These are phyloP conservation scores for Clamator glandarius DNA, from an alignment of 2,797 vertebrate species.

Conservation along the genomic window DNA sequence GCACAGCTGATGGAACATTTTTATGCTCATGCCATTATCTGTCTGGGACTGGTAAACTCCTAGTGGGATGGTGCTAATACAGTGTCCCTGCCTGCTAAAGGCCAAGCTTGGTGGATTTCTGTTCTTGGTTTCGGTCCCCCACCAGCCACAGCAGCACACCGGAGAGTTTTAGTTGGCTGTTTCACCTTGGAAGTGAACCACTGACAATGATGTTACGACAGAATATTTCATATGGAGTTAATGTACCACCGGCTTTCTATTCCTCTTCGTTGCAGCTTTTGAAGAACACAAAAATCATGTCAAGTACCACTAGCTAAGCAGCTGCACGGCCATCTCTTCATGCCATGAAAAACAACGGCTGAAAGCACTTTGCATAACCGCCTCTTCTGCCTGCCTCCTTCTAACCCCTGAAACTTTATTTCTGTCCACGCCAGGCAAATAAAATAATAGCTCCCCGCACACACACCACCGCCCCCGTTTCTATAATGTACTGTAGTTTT, in stretches of 20 bases:
- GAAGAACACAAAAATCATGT: neutral
- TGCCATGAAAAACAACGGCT: neutral
- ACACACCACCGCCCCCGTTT: neutral
- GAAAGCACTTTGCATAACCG: neutral
- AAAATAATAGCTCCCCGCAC: neutral
- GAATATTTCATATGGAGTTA: neutral
- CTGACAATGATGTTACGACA: neutral
- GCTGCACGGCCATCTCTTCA: neutral
- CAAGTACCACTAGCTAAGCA: neutral
- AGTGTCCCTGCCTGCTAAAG: neutral
- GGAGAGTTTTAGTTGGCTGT: neutral
- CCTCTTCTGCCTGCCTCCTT: neutral
- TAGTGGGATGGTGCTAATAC: neutral
- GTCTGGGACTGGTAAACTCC: neutral
- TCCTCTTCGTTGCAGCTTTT: slow-evolving; percentile 17
- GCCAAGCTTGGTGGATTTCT: neutral
- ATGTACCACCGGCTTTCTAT: neutral
- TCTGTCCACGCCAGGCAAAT: neutral
- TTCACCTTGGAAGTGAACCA: neutral
- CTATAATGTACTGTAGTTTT: neutral
- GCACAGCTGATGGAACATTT: neutral
- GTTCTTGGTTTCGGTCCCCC: neutral
- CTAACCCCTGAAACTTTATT: neutral
- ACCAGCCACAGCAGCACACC: neutral
- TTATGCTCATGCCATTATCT: neutral